These are phyloP conservation scores for Natator depressus DNA, from an alignment of 2,113 vertebrate species.

Conservation along the genomic window DNA sequence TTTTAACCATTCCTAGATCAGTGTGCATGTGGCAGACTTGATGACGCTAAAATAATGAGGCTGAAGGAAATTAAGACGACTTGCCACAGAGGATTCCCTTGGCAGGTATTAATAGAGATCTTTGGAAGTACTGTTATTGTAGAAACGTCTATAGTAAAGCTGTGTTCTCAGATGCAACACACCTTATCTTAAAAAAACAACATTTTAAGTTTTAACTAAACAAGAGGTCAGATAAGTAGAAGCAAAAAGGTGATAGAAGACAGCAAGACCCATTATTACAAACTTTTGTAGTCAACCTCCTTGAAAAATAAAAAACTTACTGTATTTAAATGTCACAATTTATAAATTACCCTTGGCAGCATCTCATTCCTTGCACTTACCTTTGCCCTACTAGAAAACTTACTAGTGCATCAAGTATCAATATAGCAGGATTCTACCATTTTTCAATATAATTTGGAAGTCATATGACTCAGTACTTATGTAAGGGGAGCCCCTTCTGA, in stretches of 20 bases:
- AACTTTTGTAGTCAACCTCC: not conserved
- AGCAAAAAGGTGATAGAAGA: not conserved
- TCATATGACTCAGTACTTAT: not conserved
- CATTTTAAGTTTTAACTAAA: not conserved
- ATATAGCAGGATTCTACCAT: not conserved
- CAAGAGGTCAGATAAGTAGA: not conserved
- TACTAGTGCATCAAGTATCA: not conserved
- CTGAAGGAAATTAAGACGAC: not conserved
- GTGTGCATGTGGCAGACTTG: slow-evolving; percentile 77
- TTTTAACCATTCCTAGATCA: slow-evolving; percentile 54
- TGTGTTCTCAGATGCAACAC: not conserved
- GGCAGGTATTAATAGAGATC: slow-evolving; percentile 84
- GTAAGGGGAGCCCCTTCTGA: not conserved
- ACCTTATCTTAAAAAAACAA: too few species aligned
- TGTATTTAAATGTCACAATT: not conserved
- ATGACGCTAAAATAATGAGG: not conserved
- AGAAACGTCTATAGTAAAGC: not conserved
- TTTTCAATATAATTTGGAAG: not conserved
- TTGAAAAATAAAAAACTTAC: not conserved
- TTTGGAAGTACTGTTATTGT: not conserved
- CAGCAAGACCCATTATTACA: not conserved
- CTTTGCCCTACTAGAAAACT: not conserved
- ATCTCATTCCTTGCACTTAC: not conserved
- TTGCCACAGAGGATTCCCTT: slow-evolving; percentile 79
- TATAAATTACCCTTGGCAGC: not conserved